Evolutionary conservation across 2,797 vertebrate species (phyloP), one percentile per base, ranked within the genome.

Genomic region (Nasua narica): DNA sequence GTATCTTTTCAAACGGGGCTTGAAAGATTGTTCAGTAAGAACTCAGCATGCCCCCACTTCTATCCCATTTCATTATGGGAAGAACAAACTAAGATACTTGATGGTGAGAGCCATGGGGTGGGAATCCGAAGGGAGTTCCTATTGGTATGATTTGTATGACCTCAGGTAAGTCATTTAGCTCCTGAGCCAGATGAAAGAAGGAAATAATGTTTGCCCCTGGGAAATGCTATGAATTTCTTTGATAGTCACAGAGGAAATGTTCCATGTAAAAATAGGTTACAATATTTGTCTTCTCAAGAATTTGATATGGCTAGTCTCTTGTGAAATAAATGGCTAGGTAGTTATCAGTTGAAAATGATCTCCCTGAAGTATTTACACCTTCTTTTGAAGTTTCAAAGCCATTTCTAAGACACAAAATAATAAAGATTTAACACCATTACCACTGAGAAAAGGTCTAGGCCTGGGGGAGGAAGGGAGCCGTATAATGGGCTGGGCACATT

Each of bases 241-340:
- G 72, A 86, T 56, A 87, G 56, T 78, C 27, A 78, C 0, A 12
- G 11, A 86, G 40, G 16, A 86, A 95, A 83, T 7, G 0, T 46
- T 96, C 32, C 48, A 79, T 76, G 29, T 93, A 79, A 78, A 95
- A 89, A 70, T 62, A 43, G 27, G 21, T 40, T 87, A 76, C 13
- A 87, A 7, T 81, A 37, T 95, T 93, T 93, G 56, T 56, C 16
- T 94, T 94, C 76, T 94, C n/a, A 87, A 85, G 82, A 96, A 92
- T 94, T 70, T 87, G 58, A 50, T 29, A 67, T 15, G 46, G 70
- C 67, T 62, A 77, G 11, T 89, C 8, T 79, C 65, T 94, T 94
- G 52, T 84, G 72, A 92, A 90, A 52, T 72, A 85, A 69, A 6
- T 15, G 16, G 56, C 27, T 67, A 90, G 37, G 74, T 10, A 23